Conservation (phyloP, 2,113 vertebrate species). For the Terrapene triunguis region DNA sequence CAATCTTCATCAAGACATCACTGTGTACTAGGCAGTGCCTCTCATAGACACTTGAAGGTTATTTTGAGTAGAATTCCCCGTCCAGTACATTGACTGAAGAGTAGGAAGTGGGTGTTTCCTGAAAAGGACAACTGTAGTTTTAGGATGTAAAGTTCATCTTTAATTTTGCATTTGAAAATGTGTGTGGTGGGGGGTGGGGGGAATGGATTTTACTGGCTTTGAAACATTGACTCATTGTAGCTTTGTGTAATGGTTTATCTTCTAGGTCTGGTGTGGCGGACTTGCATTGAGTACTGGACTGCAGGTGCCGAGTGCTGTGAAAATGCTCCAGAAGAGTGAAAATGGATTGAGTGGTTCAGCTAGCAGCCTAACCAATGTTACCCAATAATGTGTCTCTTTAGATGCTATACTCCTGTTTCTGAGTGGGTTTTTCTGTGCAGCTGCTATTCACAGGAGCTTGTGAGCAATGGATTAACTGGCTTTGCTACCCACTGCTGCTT, state of each 20-base stretch:
- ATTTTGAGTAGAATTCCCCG: background rate
- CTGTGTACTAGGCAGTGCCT: background rate
- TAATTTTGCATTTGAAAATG: background rate
- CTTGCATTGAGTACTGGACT: slow-evolving; percentile 88
- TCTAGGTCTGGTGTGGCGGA: slow-evolving; percentile 93
- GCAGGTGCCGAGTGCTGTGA: slow-evolving; percentile 92
- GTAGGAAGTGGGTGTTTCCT: background rate
- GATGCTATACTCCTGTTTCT: background rate
- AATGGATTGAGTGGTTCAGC: slow-evolving; percentile 84
- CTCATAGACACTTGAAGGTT: background rate
- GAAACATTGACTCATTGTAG: background rate
- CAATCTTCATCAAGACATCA: background rate
- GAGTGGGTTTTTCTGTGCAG: slow-evolving; percentile 56
- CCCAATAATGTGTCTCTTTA: slow-evolving; percentile 74
- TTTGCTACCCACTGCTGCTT: slow-evolving; percentile 66
- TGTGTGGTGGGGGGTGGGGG: background rate
- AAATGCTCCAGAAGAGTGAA: slow-evolving; percentile 87
- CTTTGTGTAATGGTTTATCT: background rate
- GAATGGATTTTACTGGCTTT: background rate
- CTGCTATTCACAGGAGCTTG: slow-evolving; percentile 59
- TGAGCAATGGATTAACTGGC: slow-evolving; percentile 51
- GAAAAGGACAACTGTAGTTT: background rate
- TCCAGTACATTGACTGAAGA: background rate
- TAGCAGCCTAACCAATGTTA: slow-evolving; percentile 84
- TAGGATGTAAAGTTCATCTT: background rate